Evolutionary conservation across 1,140 invertebrate genomes (phyloP).

Genomic region (Lordiphosa mommai): DNA sequence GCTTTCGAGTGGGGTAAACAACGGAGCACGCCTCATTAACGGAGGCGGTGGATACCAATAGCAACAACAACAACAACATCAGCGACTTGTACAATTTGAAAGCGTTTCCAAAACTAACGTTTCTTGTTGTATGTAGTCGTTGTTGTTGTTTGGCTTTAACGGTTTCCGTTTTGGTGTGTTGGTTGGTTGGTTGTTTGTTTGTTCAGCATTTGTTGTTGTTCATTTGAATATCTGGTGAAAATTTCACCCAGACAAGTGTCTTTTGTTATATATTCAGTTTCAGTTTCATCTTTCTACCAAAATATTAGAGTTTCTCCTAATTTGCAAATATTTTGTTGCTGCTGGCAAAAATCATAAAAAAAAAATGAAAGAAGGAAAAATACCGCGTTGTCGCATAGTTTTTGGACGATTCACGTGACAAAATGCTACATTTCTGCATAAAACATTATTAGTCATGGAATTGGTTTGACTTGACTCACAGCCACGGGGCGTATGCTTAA

Average conservation of each 20-base stretch:
- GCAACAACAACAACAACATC: constrained; percentile 34
- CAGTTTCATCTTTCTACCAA: constrained; percentile 40
- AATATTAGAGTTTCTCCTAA: constrained; percentile 70
- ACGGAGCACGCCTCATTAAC: constrained; percentile 67
- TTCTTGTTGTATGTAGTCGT: constrained; percentile 31
- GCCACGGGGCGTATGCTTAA: constrained; percentile 54
- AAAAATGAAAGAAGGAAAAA: constrained; percentile 15
- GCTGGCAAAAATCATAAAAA: constrained; percentile 13
- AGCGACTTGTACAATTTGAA: constrained; percentile 61
- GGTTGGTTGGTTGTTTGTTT: constrained; percentile 53
- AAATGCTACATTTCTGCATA: constrained; percentile 46
- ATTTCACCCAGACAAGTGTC: constrained; percentile 76
- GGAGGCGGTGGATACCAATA: constrained; percentile 30
- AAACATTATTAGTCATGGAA: constrained; percentile 44
- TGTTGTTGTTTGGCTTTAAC: constrained; percentile 61
- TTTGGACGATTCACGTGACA: constrained; percentile 56
- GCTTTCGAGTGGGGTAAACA: constrained; percentile 60
- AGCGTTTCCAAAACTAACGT: constrained; percentile 58
- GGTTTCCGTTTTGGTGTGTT: constrained; percentile 71
- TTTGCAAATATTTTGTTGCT: constrained; percentile 63
- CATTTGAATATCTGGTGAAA: constrained; percentile 76
- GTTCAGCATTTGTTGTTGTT: constrained; percentile 43
- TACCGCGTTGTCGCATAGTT: constrained; percentile 41
- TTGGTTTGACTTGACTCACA: constrained; percentile 37
- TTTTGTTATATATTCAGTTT: constrained; percentile 60